These are phyloP conservation scores for Octodon degus DNA, from an alignment of 2,113 vertebrate species.

Conservation along the genomic window DNA sequence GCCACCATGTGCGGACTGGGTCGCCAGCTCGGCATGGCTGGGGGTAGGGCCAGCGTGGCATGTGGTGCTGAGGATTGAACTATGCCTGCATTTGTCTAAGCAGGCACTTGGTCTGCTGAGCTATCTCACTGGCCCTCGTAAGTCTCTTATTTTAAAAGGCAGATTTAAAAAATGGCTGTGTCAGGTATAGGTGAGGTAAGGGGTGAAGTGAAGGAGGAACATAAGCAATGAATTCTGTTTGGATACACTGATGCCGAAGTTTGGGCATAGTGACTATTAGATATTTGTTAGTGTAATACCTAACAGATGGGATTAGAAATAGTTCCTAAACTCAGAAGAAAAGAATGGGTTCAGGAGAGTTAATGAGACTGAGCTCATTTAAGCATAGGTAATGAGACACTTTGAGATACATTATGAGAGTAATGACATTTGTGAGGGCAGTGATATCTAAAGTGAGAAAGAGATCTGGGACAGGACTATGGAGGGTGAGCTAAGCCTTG, in stretches of 20 bases:
- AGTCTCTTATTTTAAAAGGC: neutral
- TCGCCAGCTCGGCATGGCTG: too few species aligned
- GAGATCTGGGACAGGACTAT: neutral
- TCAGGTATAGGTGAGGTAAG: neutral
- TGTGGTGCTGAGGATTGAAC: too few species aligned
- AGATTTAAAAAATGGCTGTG: neutral
- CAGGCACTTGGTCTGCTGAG: too few species aligned
- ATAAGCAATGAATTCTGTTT: constrained; percentile 39
- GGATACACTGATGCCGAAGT: neutral
- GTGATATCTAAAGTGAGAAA: neutral
- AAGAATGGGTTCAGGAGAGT: too few species aligned
- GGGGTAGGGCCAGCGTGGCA: too few species aligned
- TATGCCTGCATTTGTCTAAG: too few species aligned
- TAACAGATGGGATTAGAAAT: neutral
- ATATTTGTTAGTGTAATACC: neutral
- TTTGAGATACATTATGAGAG: neutral
- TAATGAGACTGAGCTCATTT: neutral
- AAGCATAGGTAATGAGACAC: neutral
- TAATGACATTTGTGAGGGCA: neutral
- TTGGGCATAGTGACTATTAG: neutral
- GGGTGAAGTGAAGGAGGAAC: neutral
- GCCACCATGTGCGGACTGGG: too few species aligned
- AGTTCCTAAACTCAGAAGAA: neutral
- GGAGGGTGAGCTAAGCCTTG: neutral
- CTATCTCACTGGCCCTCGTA: neutral